Evolutionary conservation across 2,113 vertebrate genomes (phyloP).

Genomic region (Rhinolophus sinicus): DNA sequence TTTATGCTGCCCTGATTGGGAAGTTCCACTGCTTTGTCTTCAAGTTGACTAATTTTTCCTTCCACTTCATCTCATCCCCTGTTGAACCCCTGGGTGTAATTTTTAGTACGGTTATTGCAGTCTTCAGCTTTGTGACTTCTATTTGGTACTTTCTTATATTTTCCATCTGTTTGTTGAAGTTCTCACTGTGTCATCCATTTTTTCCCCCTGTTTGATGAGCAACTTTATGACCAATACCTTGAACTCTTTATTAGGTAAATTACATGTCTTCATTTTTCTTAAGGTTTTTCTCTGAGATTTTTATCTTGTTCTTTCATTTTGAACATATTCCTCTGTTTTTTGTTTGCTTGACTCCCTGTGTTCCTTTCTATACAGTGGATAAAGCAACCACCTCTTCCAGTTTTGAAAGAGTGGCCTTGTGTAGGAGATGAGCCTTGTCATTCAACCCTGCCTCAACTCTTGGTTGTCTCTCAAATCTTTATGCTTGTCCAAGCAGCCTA

Average conservation of each 20-base stretch:
- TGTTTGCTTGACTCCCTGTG: neutral
- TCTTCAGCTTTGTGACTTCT: neutral
- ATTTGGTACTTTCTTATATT: neutral
- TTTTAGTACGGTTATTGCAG: neutral
- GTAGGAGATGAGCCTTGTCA: neutral
- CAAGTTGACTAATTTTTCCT: neutral
- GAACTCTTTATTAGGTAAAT: neutral
- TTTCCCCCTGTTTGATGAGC: neutral
- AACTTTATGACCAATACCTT: neutral
- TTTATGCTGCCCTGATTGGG: neutral
- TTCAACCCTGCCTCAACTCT: neutral
- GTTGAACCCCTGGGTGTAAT: neutral
- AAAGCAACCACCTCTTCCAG: neutral
- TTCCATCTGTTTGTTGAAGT: neutral
- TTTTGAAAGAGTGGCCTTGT: neutral
- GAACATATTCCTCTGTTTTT: neutral
- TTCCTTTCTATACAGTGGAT: neutral
- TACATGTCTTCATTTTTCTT: neutral
- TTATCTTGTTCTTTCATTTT: neutral
- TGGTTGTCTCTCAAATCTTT: neutral
- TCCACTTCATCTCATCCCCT: neutral
- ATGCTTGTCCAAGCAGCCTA: neutral
- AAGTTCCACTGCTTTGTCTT: neutral
- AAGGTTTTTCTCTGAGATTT: no score
- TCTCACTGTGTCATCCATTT: neutral